These are phyloP conservation scores for Troglohyphantes excavatus DNA, from an alignment of 2,888 invertebrate genomes.

Conservation along the genomic window DNA sequence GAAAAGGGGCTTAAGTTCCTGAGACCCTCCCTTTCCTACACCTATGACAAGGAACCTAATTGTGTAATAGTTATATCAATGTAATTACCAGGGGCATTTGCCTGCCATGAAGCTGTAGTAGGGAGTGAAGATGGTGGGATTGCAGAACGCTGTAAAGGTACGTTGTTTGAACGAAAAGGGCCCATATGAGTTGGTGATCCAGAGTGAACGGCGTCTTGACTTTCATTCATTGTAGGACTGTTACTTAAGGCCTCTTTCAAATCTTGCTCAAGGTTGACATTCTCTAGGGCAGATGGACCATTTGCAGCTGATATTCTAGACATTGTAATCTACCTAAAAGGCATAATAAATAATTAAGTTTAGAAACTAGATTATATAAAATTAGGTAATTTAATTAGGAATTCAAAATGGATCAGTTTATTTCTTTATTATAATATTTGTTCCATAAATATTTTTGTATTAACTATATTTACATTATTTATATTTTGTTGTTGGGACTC, in stretches of 20 bases:
- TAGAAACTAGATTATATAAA: too few relatives aligned
- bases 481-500: too few relatives aligned
- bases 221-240: constrained; percentile 73
- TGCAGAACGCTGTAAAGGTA: constrained; percentile 67
- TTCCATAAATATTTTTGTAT: too few relatives aligned
- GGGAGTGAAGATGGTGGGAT: constrained; percentile 76
- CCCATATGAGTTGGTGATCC: constrained; percentile 66
- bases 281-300: constrained; percentile 74
- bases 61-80: too few relatives aligned
- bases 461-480: too few relatives aligned
- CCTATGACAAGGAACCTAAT: too few relatives aligned
- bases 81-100: constrained; percentile 72
- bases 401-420: too few relatives aligned
- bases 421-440: too few relatives aligned
- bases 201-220: constrained; percentile 73
- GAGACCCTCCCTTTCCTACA: too few relatives aligned
- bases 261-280: constrained; percentile 72
- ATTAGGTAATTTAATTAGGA: not conserved
- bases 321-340: constrained; percentile 38
- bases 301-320: constrained; percentile 66
- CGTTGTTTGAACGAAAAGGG: constrained; percentile 57
- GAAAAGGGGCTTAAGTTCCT: too few relatives aligned
- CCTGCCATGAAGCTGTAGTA: constrained; percentile 71
- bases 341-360: too few relatives aligned
- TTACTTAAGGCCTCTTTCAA: constrained; percentile 57